Percentiles rank a stretch among this genome's conserved stretches.
Conservation (phyloP, 2,113 vertebrate species). For the Forbesichthys agassizii region DNA sequence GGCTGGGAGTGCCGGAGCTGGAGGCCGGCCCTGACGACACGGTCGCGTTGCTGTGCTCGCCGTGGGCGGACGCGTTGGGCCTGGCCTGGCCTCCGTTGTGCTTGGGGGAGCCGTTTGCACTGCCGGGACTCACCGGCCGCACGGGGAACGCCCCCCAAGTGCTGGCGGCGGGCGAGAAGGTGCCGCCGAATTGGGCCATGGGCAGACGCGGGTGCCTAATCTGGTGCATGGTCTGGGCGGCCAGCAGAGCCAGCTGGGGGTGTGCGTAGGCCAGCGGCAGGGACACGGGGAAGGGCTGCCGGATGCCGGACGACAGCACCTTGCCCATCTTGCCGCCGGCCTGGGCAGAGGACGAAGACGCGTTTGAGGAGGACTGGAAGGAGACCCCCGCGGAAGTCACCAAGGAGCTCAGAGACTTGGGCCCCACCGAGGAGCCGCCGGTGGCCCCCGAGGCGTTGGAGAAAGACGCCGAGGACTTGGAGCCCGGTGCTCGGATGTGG, state of each 20-base stretch:
- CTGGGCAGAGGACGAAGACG: conserved; percentile 84
- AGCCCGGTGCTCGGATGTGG: conserved; percentile 91
- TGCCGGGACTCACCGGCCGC: conserved; percentile 94
- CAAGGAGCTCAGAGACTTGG: conserved; percentile 87
- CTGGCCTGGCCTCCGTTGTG: conserved; percentile 80
- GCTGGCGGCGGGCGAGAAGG: conserved; percentile 91
- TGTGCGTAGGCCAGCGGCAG: conserved; percentile 94
- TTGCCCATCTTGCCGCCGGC: conserved; percentile 87
- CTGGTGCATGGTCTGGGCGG: conserved; percentile 98
- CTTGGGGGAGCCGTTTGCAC: conserved; percentile 93
- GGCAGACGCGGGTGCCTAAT: conserved; percentile 96
- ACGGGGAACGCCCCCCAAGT: conserved; percentile 99
- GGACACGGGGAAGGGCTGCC: conserved; percentile 91
- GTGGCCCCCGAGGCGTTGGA: conserved; percentile 83
- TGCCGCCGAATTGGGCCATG: conserved; percentile 97
- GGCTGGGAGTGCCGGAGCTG: conserved; percentile 51
- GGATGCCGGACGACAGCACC: conserved; percentile 87
- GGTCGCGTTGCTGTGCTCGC: conserved; percentile 56
- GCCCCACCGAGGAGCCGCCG: conserved; percentile 83
- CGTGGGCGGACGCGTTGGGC: conserved; percentile 41
- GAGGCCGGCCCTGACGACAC: conserved; percentile 44
- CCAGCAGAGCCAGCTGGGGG: conserved; percentile 94
- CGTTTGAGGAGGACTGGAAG: conserved; percentile 82
- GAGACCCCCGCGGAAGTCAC: conserved; percentile 86
- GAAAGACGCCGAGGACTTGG: conserved; percentile 84